Percentiles rank a stretch among this genome's conserved stretches.
These are phyloP conservation scores for Eilema caniola DNA, from an alignment of 2,888 invertebrate genomes.

Conservation along the genomic window DNA sequence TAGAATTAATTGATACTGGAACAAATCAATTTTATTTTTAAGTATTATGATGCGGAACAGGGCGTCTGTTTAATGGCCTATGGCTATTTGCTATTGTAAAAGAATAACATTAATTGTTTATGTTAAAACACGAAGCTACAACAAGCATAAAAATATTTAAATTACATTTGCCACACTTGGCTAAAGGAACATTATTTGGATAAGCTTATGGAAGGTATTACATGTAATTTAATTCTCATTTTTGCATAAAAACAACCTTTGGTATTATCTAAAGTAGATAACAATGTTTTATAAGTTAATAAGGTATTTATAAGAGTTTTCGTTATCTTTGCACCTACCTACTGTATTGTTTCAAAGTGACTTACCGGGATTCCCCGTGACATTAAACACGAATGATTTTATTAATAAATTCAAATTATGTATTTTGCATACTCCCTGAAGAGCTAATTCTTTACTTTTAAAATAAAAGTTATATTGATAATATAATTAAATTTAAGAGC, in stretches of 20 bases:
- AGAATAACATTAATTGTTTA: conserved; percentile 25
- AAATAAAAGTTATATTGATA: not conserved
- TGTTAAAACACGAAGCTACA: conserved; percentile 10
- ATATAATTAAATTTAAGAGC: not conserved
- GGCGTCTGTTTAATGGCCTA: conserved; percentile 29
- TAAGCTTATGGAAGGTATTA: not conserved
- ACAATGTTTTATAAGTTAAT: not conserved
- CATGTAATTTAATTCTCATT: not conserved
- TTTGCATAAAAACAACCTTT: not conserved
- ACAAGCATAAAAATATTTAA: not conserved
- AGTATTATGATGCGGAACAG: conserved; percentile 35
- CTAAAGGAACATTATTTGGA: conserved; percentile 1
- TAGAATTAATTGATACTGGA: conserved; percentile 41
- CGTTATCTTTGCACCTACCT: not conserved
- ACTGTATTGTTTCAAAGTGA: not conserved
- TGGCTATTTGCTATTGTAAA: conserved; percentile 30
- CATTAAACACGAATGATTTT: not conserved
- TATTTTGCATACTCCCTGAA: too few relatives aligned
- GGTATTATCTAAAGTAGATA: not conserved
- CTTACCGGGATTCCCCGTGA: conserved; percentile 1
- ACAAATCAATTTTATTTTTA: conserved; percentile 45
- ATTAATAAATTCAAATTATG: not conserved
- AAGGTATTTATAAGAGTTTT: too few relatives aligned
- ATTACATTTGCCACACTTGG: conserved; percentile 1
- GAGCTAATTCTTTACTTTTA: not conserved